Base-by-base conservation (phyloP, 1,140 invertebrate genomes). In the Ylistrum balloti region DNA sequence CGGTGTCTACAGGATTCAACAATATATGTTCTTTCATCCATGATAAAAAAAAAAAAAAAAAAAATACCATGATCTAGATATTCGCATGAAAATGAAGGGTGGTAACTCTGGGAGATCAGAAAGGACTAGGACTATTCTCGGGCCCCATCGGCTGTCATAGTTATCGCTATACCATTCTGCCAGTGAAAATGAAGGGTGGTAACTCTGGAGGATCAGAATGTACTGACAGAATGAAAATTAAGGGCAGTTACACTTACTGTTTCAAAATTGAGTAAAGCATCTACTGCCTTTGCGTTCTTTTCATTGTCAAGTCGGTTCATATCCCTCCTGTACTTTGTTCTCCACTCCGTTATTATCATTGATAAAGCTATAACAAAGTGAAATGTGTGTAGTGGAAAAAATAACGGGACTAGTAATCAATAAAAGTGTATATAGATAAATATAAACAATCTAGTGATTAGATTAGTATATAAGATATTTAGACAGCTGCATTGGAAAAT, bases 191-290 rank as follows among this genome's bases (percentile, higher is more conserved):
- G n/a, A n/a, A n/a, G n/a, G n/a, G n/a, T n/a, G n/a, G n/a, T n/a
- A n/a, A n/a, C n/a, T n/a, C n/a, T n/a, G n/a, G n/a, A n/a, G n/a
- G n/a, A n/a, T n/a, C n/a, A n/a, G n/a, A n/a, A n/a, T n/a, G n/a
- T n/a, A n/a, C n/a, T n/a, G n/a, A n/a, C n/a, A n/a, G n/a, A n/a
- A n/a, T n/a, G n/a, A n/a, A n/a, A n/a, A n/a, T n/a, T n/a, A n/a
- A n/a, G n/a, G n/a, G n/a, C n/a, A n/a, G n/a, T n/a, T n/a, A n/a
- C 87, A 92, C 91, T 92, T 91, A 96, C 99, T 5, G 99, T 99
- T 96, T 99, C 99, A 96, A 99, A 99, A 96, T 99, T 99, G 0
- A 99, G 96, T 85, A 99, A 96, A 28, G 99, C 99, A 96, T 99
- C 99, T 0, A 99, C 98, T 90, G 98, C 99, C 56, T 98, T 97